These are phyloP conservation scores for Mormyrus proboscirostris DNA, from an alignment of 2,797 vertebrate genomes.

Conservation along the genomic window DNA sequence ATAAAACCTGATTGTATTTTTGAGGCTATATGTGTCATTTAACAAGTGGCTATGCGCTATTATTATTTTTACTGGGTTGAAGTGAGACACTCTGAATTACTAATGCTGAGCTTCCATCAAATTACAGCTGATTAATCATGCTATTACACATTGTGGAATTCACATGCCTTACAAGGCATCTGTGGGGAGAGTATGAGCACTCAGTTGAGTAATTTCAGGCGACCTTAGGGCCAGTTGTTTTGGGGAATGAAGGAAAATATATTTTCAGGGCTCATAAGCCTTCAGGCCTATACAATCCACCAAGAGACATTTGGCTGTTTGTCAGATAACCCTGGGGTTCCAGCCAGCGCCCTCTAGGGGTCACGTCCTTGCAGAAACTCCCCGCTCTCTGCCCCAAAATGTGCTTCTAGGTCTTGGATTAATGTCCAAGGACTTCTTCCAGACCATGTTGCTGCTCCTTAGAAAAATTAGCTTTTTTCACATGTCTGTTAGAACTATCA, in stretches of 20 bases:
- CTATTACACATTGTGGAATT: conserved; percentile 43
- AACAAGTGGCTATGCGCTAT: not conserved
- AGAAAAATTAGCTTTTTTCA: not conserved
- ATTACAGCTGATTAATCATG: conserved; percentile 38
- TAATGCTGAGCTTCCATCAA: not conserved
- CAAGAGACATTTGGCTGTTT: conserved; percentile 21
- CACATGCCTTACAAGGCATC: conserved; percentile 30
- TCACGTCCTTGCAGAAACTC: not conserved
- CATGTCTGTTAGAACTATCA: not conserved
- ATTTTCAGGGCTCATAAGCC: conserved; percentile 31
- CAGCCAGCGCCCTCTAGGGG: too few species aligned
- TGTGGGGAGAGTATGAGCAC: conserved; percentile 35
- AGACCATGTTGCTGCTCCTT: not conserved
- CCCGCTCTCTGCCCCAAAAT: not conserved
- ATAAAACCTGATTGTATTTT: not conserved
- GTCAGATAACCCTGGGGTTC: not conserved
- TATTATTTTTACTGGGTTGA: not conserved
- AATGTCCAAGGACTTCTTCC: not conserved
- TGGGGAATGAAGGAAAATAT: not conserved
- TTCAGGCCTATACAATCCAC: conserved; percentile 33
- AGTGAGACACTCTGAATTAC: not conserved
- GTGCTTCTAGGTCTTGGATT: not conserved
- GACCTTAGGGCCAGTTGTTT: conserved; percentile 39
- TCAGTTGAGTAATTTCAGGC: conserved; percentile 42
- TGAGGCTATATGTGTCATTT: conserved; percentile 12